Evolutionary conservation across 1,140 invertebrate species (phyloP), one percentile per base, ranked within the genome.

Genomic region (Euschistus heros): DNA sequence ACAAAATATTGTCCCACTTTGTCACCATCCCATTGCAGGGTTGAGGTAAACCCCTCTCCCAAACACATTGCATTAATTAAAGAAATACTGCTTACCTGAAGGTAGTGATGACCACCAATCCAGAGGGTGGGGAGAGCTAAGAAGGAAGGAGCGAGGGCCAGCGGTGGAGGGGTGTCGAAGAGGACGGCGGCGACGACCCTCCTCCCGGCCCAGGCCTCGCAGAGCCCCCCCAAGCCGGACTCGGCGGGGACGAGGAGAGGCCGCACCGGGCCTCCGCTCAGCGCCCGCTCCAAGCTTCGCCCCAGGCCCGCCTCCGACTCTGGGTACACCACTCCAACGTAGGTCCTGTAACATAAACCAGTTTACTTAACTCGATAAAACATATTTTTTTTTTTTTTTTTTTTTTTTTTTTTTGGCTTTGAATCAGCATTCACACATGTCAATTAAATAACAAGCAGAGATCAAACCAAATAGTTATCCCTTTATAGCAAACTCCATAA

Each of bases 261-360:
- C 24, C 54, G 18, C 24, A 57, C 2, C 24, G 54, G 54, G 24
- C 54, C 54, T 7, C 54, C 54, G 18, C 20, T 24, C 54, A 57
- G 54, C 54, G 20, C 20, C 24, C 54, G 18, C 54, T 57, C 54
- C 24, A 26, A 7, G 24, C 18, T 24, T 5, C 54, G 54, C 18
- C 18, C 54, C 18, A 57, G 54, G 22, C 54, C 54, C 54, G 20
- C 24, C 54, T 57, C 54, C 20, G 18, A 20, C 24, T 24, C 18
- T 4, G 54, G 54, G 22, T 57, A 57, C 54, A 57, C 54, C 54
- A 57, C 54, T 26, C 54, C 54, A 20, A 57, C 54, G 54, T 57
- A 57, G 10, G 24, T 17, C 24, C 54, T 57, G 22, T 4, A 50
- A 18, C 5, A 5, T 17, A 50, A n/a, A 10, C 5, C 33, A 30